Percentiles rank a stretch among this genome's conserved stretches.
These are phyloP conservation scores for Apamea sordens DNA, from an alignment of 2,888 invertebrate species.

Conservation along the genomic window DNA sequence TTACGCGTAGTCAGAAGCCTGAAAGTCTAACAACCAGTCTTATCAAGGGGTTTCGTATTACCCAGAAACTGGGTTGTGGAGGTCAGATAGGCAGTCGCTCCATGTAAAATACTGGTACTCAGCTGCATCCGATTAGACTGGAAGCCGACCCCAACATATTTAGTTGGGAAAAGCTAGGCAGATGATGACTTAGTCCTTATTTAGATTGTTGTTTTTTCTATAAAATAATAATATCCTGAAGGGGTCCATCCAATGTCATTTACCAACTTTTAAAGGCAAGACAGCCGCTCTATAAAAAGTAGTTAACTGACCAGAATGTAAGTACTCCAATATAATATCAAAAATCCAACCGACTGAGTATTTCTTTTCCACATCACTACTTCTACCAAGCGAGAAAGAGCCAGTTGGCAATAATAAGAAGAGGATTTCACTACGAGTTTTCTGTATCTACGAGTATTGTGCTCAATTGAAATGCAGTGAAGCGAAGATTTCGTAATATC, in stretches of 20 bases:
- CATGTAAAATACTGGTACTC: too few relatives aligned
- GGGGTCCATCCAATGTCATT: neutral
- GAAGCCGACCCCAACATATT: too few relatives aligned
- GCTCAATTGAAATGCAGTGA: conserved; percentile 79
- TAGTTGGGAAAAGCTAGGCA: too few relatives aligned
- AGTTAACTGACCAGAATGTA: neutral
- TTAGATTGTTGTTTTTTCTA: neutral
- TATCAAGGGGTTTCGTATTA: too few relatives aligned
- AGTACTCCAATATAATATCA: neutral
- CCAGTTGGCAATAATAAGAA: conserved; percentile 65
- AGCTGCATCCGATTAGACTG: too few relatives aligned
- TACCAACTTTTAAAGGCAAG: neutral
- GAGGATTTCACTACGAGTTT: conserved; percentile 73
- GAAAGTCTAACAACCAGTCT: too few relatives aligned
- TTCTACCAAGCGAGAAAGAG: conserved; percentile 42
- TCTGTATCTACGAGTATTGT: conserved; percentile 73
- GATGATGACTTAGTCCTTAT: neutral
- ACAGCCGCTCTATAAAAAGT: neutral
- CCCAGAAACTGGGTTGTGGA: too few relatives aligned
- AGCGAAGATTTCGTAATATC: conserved; percentile 83
- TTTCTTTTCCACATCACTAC: conserved; percentile 54
- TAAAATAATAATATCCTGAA: neutral
- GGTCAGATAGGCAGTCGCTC: too few relatives aligned
- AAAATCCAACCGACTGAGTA: conserved; percentile 33
- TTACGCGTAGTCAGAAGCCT: too few relatives aligned